Evolutionary conservation across 2,797 vertebrate species (phyloP), one percentile per base, ranked within the genome.

Genomic region (Nannoperca australis): DNA sequence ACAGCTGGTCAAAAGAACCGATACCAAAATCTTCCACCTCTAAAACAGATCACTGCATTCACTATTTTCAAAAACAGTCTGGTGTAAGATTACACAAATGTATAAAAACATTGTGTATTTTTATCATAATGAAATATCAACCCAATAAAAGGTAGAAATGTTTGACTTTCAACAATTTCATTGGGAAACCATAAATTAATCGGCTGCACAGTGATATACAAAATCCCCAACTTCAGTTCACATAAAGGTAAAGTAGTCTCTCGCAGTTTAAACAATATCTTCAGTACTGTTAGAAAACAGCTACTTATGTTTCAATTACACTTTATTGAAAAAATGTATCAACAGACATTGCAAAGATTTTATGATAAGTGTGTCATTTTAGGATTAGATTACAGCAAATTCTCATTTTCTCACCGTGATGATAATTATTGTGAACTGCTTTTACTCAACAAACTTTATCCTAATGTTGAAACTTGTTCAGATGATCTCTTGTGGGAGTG

Each of bases 1-100:
- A 54, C 12, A 76, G 34, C 9, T 34, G 53, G 47, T 79, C 69
- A 76, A 76, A 18, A 77, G 70, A 83, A 30, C 58, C 18, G 45
- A 49, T 30, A 34, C 5, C 1, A 2, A 64, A 63, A 59, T 63
- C 55, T 15, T 66, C 14, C 24, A 55, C 15, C 6, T 34, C 9
- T 7, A 27, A 40, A 13, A 69, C 4, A 58, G 56, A 49, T 47
- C 17, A 67, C 3, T 27, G 18, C 5, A 42, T 34, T 42, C 1
- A 34, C 20, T n/a, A 3, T 51, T 54, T 47, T 51, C 7, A 61
- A 27, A 40, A 40, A 36, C 13, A 49, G 34, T 13, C 17, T 42
- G 24, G 24, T 40, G 22, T 42, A 8, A 54, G 17, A 71, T 38
- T 47, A 44, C 24, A 24, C n/a, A 6, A 27, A 27, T 22, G 17